phyloP scores from a whole-genome alignment of 2,797 vertebrate genomes.

The Geotrypetes seraphini region DNA sequence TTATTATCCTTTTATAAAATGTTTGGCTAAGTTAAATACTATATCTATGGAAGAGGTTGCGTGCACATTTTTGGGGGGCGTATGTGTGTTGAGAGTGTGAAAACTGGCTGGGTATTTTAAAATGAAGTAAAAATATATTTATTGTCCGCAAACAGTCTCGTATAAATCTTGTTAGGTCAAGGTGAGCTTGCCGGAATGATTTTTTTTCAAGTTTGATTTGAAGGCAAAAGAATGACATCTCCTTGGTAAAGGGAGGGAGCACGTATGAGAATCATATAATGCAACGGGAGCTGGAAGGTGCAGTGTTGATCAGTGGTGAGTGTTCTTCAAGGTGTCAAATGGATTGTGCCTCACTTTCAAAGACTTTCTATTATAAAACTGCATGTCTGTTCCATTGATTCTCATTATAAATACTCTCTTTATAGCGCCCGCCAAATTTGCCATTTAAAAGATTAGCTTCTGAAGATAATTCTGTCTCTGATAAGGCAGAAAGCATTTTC shows the following conservation, averaged over 20 bases:
- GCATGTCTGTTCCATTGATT: background rate
- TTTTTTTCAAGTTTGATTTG: accelerated
- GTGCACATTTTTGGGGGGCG: too few relatives aligned
- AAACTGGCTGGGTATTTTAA: too few relatives aligned
- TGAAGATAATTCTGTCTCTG: background rate
- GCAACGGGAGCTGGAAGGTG: background rate
- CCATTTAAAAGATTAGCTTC: background rate
- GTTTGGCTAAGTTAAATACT: too few relatives aligned
- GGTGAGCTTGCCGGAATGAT: background rate
- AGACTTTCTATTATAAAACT: background rate
- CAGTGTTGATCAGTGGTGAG: background rate
- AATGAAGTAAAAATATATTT: too few relatives aligned
- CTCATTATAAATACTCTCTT: background rate
- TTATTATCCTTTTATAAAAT: too few relatives aligned
- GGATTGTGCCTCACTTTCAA: background rate
- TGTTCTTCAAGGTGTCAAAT: background rate
- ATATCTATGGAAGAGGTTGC: too few relatives aligned
- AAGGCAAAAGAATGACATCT: background rate
- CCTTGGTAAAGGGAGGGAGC: background rate
- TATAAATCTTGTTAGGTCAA: too few relatives aligned
- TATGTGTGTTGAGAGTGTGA: too few relatives aligned
- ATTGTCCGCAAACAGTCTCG: too few relatives aligned
- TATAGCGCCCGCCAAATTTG: background rate
- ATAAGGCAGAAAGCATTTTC: background rate
- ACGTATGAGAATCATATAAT: background rate